Percentiles rank a stretch among this genome's conserved stretches.
These are phyloP conservation scores for Zophobas atratus DNA, from an alignment of 1,140 invertebrate species.

Conservation along the genomic window DNA sequence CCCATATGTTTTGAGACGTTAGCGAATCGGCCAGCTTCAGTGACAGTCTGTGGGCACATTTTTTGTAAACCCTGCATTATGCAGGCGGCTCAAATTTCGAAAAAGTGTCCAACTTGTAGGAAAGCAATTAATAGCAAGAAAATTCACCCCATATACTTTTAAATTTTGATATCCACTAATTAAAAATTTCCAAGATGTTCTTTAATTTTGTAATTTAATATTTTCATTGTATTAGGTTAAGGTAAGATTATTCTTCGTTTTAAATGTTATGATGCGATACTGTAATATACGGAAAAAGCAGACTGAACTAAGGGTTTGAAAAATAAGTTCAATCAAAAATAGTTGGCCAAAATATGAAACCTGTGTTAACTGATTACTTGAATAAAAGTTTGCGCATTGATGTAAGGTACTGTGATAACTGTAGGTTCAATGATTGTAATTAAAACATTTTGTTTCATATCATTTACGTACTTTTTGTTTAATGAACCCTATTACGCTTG, in stretches of 20 bases:
- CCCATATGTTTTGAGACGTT: slow-evolving; percentile 54
- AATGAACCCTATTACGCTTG: no score
- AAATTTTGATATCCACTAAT: slow-evolving; percentile 17
- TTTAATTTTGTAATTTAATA: neutral
- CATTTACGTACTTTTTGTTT: no score
- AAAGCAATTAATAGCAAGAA: slow-evolving; percentile 50
- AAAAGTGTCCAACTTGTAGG: slow-evolving; percentile 56
- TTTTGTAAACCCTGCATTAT: slow-evolving; percentile 53
- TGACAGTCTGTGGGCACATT: slow-evolving; percentile 56
- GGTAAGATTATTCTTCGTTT: neutral
- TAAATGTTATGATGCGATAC: neutral
- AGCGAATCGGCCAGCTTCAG: slow-evolving; percentile 39
- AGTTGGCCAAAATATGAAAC: no score
- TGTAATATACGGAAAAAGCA: no score
- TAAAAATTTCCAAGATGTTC: slow-evolving; percentile 5
- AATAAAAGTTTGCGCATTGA: neutral
- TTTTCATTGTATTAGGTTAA: neutral
- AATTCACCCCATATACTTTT: slow-evolving; percentile 55
- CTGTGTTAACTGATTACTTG: no score
- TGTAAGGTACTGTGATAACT: slow-evolving; percentile 16
- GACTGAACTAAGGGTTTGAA: no score
- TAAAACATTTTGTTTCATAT: no score
- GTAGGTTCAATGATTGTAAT: neutral
- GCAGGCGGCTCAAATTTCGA: slow-evolving; percentile 45
- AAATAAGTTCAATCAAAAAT: no score